Evolutionary conservation across 2,888 invertebrate species (phyloP), one percentile per base, ranked within the genome.

Genomic region (Clivina fossor): DNA sequence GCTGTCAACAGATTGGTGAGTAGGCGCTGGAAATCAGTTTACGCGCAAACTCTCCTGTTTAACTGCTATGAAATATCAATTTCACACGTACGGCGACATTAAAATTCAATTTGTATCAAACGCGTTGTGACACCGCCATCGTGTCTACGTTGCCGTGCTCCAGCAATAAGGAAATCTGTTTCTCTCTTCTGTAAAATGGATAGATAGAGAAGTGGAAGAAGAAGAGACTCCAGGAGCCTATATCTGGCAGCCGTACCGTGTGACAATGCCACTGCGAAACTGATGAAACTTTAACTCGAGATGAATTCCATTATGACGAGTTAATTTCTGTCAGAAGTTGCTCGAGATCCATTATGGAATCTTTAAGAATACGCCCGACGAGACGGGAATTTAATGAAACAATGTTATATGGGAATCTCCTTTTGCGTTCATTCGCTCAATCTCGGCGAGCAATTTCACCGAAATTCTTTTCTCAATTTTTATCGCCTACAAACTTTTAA

Each of bases 31-130:
- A 30, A 35, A 53, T 53, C 53, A 41, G 35, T 37, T 35, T 26
- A 44, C 53, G 44, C 37, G 30, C 35, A 53, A 53, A 51, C 43
- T 41, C n/a, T n/a, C 33, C 24, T 40, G 33, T 51, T 51, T 51
- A 51, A 53, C 35, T 53, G 44, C 41, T 44, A 53, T 53, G 53
- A 53, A 53, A 53, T 53, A 44, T 53, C 53, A 53, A 53, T 53
- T 53, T 44, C 53, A 43, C 44, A 53, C 53, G 53, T 44, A 53
- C 33, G 44, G 24, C 16, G 44, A 53, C 44, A 53, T 53, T 53
- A 53, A 53, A 53, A 53, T 53, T 44, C 53, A 53, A 53, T 53
- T 53, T 51, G 41, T 51, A 33, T 33, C 32, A 51, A 51, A 41
- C 41, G 33, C 33, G 47, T 22, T n/a, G 38, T 20, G 24, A 43